These are phyloP conservation scores for Hypocryptadius cinnamomeus DNA, from an alignment of 2,113 vertebrate species.

Conservation along the genomic window DNA sequence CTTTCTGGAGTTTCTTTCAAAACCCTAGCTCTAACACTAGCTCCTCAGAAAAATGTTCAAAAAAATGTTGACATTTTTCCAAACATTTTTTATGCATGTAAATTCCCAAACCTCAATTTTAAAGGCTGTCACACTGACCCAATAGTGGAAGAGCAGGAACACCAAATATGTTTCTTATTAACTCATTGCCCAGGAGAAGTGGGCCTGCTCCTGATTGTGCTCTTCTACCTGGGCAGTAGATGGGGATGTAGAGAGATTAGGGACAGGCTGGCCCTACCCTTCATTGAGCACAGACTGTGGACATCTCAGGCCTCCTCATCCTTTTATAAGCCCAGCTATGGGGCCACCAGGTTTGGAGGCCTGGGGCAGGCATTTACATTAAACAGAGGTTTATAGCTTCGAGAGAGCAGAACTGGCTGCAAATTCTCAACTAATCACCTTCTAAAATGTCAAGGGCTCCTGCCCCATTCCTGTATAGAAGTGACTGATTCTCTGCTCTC, in stretches of 20 bases:
- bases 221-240: rapidly evolving
- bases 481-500: background rate
- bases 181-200: rapidly evolving
- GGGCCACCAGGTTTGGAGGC: background rate
- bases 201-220: background rate
- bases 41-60: background rate
- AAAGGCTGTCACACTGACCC: background rate
- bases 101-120: background rate
- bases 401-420: background rate
- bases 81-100: background rate
- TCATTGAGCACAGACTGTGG: rapidly evolving
- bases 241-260: background rate
- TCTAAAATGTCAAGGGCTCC: background rate
- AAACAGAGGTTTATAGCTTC: background rate
- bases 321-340: background rate
- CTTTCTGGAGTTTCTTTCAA: background rate
- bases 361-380: background rate
- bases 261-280: rapidly evolving
- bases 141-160: background rate
- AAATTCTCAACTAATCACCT: background rate
- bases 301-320: background rate
- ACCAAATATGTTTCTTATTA: background rate
- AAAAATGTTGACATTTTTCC: background rate
- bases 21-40: background rate
- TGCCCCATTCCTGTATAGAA: background rate